Conservation (phyloP, 1,140 invertebrate species). For the Lysiphlebus fabarum region DNA sequence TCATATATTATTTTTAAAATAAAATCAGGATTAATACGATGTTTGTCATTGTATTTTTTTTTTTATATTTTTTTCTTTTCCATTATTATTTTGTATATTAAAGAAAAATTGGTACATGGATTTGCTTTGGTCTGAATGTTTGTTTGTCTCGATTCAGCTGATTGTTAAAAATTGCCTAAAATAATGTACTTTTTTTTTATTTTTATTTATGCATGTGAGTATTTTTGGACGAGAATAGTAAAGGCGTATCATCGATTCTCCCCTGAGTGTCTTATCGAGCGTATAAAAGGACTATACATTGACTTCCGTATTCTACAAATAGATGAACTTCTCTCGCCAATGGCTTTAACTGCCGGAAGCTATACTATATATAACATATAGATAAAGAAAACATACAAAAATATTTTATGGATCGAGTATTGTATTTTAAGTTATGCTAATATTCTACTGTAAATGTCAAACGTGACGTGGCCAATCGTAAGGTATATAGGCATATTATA, state of each 20-base stretch:
- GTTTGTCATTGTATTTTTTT: too few relatives aligned
- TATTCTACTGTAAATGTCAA: slow-evolving; percentile 27
- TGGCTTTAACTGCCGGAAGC: slow-evolving; percentile 9
- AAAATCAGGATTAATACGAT: slow-evolving; percentile 11
- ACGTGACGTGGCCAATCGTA: too few relatives aligned
- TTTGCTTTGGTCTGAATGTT: neutral
- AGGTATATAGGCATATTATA: too few relatives aligned
- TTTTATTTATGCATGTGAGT: too few relatives aligned
- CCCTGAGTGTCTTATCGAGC: slow-evolving; percentile 1
- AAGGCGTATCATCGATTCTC: slow-evolving; percentile 6
- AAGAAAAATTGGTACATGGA: slow-evolving; percentile 8
- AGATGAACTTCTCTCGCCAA: neutral
- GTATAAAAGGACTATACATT: slow-evolving; percentile 4
- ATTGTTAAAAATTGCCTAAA: too few relatives aligned
- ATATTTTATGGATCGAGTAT: slow-evolving; percentile 37
- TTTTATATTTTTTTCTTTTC: too few relatives aligned
- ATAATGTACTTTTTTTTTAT: too few relatives aligned
- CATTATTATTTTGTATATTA: too few relatives aligned
- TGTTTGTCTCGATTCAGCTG: too few relatives aligned
- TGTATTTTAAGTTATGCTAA: slow-evolving; percentile 48
- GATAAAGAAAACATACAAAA: neutral
- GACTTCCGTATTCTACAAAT: slow-evolving; percentile 1
- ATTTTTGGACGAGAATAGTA: neutral
- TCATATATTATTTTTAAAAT: neutral
- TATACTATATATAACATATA: too few relatives aligned